Percentiles rank a stretch among this genome's conserved stretches.
Conservation (phyloP, 2,797 vertebrate genomes). For the Megaceryle alcyon region DNA sequence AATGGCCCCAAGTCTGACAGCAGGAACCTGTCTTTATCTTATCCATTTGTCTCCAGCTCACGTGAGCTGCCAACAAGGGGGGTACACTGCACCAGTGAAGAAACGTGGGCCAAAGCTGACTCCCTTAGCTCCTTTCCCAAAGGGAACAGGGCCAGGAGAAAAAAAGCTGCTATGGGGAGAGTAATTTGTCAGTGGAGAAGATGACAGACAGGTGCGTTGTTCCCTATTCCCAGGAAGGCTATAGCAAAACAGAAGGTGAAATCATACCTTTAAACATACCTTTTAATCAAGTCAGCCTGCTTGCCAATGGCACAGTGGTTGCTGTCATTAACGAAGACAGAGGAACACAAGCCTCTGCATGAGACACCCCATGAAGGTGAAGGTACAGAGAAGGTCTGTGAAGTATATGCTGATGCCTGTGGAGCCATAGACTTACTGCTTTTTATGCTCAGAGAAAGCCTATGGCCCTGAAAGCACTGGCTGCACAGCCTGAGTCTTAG, state of each 20-base stretch:
- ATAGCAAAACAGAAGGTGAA: neutral
- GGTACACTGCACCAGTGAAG: neutral
- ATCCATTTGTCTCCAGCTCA: neutral
- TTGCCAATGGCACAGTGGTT: neutral
- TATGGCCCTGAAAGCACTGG: neutral
- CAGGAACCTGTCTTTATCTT: neutral
- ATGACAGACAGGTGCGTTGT: neutral
- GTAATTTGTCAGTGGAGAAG: neutral
- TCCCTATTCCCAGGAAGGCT: neutral
- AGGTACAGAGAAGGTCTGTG: neutral
- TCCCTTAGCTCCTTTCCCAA: neutral
- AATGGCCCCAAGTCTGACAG: neutral
- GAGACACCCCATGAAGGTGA: neutral
- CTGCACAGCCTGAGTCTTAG: neutral
- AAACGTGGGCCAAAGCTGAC: neutral
- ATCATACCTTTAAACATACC: neutral
- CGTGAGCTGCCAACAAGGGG: rapidly evolving
- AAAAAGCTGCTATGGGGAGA: rapidly evolving
- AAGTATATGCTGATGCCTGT: neutral
- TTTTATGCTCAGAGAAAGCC: neutral
- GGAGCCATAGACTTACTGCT: neutral
- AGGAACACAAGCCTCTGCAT: neutral
- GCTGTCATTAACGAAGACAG: neutral
- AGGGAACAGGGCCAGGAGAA: neutral
- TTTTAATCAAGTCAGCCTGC: neutral